Evolutionary conservation across 2,113 vertebrate genomes (phyloP), one percentile per base, ranked within the genome.

Genomic region (Petromus typicus): DNA sequence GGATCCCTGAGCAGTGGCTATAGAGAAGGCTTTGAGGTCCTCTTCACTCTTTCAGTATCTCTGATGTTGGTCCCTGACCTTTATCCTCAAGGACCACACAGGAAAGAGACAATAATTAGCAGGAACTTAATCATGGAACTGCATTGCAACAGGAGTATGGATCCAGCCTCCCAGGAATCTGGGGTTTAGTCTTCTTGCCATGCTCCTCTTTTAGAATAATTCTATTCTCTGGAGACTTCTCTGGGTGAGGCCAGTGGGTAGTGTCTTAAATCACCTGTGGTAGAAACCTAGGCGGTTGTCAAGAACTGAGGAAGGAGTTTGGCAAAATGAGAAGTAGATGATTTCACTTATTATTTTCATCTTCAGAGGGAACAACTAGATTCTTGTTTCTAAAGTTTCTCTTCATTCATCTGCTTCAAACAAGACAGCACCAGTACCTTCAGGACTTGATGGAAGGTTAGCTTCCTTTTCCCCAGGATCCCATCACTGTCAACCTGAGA

Each of bases 341-440:
- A 86, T 54, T 86, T n/a, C n/a, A 43, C 75, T 87, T 37, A 27
- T 73, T 93, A 27, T 85, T 85, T 81, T 87, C 23, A 83, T 90
- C 63, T 78, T 67, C 81, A 66, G 84, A 94, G 54, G 48, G 17
- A 63, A 87, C 22, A 37, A n/a, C 23, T 17, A 8, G 30, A 20
- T 84, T 48, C 23, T 79, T 63, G 37, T 76, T 69, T 85, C 79
- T 56, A 83, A 84, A 30, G 2, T 73, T 80, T 32, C 32, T 45
- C 69, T 88, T 89, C 40, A 90, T 40, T 75, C 63, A 25, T 3
- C 18, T 83, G n/a, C 51, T 71, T 71, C 51, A 75, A 71, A 66
- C 23, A 83, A 89, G 92, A 59, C 34, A 23, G 32, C 4, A 2
- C 59, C 78, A 32, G 6, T 1, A 2, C 4, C 40, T 86, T 56